Conservation (phyloP, 2,113 vertebrate species). For the Vombatus ursinus region DNA sequence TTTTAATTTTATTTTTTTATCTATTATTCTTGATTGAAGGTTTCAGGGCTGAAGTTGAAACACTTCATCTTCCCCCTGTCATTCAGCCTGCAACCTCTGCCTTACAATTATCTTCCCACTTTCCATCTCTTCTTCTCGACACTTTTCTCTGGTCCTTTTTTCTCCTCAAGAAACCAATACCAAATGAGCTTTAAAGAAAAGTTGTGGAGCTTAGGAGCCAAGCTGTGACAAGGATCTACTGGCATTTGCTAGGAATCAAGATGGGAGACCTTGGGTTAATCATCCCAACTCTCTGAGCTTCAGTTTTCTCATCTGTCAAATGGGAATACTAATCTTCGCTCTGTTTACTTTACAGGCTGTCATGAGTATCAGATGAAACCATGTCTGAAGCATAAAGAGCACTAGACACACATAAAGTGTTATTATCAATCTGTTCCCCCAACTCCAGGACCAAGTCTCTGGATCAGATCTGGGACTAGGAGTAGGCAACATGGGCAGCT, state of each 20-base stretch:
- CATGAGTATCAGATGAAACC: neutral
- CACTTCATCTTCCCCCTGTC: constrained; percentile 75
- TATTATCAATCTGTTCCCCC: neutral
- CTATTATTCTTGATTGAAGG: constrained; percentile 83
- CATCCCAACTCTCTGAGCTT: neutral
- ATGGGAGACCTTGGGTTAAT: neutral
- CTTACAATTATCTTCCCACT: constrained; percentile 77
- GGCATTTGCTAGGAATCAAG: neutral
- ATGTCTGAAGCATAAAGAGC: neutral
- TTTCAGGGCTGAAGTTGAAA: constrained; percentile 76
- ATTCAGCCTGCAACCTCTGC: constrained; percentile 56
- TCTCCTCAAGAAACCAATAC: constrained; percentile 59
- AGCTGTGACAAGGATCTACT: neutral
- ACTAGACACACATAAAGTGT: neutral
- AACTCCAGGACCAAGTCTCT: neutral
- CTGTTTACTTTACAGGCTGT: neutral
- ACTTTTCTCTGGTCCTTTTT: constrained; percentile 60
- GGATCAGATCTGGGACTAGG: neutral
- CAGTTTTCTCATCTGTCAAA: constrained; percentile 1
- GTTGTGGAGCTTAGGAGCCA: neutral
- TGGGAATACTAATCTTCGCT: neutral
- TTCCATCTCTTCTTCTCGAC: constrained; percentile 12
- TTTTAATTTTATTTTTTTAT: no score
- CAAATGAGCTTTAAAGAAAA: constrained; percentile 3
- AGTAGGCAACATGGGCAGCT: neutral